These are phyloP conservation scores for Pseudachorutes palmiensis DNA, from an alignment of 1,140 invertebrate genomes.

Conservation along the genomic window DNA sequence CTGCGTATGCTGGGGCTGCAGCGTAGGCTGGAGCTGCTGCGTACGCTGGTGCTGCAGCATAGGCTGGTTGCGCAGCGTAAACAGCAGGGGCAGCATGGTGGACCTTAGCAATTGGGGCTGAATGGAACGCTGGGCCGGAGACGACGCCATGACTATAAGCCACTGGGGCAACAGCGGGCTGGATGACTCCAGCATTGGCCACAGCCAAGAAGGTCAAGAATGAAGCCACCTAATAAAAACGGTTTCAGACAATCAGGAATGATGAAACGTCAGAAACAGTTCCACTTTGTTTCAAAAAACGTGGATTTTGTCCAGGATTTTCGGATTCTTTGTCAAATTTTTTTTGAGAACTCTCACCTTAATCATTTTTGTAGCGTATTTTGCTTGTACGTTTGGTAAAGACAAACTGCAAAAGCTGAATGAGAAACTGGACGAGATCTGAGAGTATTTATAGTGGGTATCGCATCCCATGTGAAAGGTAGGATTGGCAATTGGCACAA, in stretches of 20 bases:
- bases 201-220: neutral
- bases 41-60: neutral
- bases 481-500: neutral
- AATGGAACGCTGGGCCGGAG: neutral
- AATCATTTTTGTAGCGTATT: neutral
- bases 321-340: no score
- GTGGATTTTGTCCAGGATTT: neutral
- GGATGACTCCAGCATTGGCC: neutral
- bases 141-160: no score
- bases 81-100: neutral
- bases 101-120: neutral
- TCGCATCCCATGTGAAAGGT: neutral
- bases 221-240: neutral
- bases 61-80: neutral
- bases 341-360: neutral
- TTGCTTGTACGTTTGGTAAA: neutral
- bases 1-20: neutral
- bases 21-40: neutral
- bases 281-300: neutral
- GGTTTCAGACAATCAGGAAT: no score
- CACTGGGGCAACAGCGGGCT: no score
- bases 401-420: neutral
- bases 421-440: neutral
- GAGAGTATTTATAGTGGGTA: neutral
- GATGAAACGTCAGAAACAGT: neutral